phyloP scores from a whole-genome alignment of 2,797 vertebrate genomes.

The Poecilia velifera region DNA sequence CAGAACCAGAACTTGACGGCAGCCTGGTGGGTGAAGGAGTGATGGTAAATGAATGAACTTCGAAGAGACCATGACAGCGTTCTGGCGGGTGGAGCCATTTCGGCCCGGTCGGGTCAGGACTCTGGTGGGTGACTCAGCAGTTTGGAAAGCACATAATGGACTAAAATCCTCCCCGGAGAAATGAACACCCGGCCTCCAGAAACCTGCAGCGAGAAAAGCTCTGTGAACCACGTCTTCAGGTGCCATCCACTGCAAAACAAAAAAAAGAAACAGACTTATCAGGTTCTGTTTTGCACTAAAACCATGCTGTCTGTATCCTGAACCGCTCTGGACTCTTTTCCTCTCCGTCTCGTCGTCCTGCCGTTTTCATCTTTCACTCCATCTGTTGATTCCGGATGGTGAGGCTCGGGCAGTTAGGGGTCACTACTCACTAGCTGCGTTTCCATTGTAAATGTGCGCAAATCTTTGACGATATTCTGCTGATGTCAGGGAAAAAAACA shows the following conservation, averaged over 20 bases:
- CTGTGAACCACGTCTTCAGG: slow-evolving; percentile 44
- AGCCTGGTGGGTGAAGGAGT: slow-evolving; percentile 9
- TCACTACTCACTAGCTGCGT: slow-evolving; percentile 32
- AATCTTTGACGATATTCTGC: too few relatives aligned
- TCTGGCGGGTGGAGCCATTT: slow-evolving; percentile 56
- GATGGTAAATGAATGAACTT: slow-evolving; percentile 23
- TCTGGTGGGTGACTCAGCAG: slow-evolving; percentile 39
- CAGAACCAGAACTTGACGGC: slow-evolving; percentile 22
- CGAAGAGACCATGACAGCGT: slow-evolving; percentile 28
- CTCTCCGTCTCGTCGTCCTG: not conserved
- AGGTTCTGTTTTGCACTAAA: slow-evolving; percentile 77
- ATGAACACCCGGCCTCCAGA: slow-evolving; percentile 35
- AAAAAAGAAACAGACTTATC: slow-evolving; percentile 28
- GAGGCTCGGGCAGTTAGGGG: slow-evolving; percentile 33
- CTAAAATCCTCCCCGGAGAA: slow-evolving; percentile 27
- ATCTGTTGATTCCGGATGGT: slow-evolving; percentile 16
- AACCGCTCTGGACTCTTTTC: slow-evolving; percentile 13
- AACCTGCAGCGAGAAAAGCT: slow-evolving; percentile 41
- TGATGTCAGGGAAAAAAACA: too few relatives aligned
- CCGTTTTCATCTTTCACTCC: not conserved
- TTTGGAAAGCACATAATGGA: slow-evolving; percentile 12
- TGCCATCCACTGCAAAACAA: slow-evolving; percentile 44
- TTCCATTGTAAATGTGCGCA: too few relatives aligned
- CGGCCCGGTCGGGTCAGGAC: slow-evolving; percentile 33
- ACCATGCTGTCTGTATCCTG: slow-evolving; percentile 69